These are phyloP conservation scores for Artibeus lituratus DNA, from an alignment of 2,797 vertebrate genomes.

Conservation along the genomic window DNA sequence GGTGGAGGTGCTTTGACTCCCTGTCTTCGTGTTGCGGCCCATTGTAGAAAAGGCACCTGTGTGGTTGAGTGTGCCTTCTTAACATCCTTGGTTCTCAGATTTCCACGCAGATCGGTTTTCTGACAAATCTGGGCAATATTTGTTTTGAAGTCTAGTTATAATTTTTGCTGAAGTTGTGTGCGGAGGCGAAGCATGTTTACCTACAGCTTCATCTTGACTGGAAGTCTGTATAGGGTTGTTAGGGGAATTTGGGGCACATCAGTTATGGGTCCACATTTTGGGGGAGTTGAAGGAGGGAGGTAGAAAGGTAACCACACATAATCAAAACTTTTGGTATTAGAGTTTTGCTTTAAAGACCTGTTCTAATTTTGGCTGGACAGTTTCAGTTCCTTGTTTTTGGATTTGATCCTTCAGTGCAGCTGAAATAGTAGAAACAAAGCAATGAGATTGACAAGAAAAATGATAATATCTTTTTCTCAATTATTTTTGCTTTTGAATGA, in stretches of 20 bases:
- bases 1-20: no score
- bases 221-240: background rate
- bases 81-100: no score
- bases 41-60: no score
- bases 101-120: no score
- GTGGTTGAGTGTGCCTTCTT: no score
- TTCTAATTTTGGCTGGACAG: background rate
- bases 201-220: no score
- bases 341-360: background rate
- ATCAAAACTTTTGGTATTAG: background rate
- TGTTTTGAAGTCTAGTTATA: no score
- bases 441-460: background rate
- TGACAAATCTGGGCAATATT: no score
- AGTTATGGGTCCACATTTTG: background rate
- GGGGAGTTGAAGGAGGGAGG: background rate
- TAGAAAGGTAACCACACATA: background rate
- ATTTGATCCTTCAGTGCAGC: conserved; percentile 3
- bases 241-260: background rate
- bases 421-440: conserved; percentile 21
- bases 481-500: conserved; percentile 34
- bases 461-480: background rate
- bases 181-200: no score
- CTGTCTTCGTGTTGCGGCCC: no score
- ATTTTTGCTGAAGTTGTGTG: no score
- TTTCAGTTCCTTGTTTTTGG: background rate